phyloP scores from a whole-genome alignment of 2,797 vertebrate genomes.

The Danionella dracula region DNA sequence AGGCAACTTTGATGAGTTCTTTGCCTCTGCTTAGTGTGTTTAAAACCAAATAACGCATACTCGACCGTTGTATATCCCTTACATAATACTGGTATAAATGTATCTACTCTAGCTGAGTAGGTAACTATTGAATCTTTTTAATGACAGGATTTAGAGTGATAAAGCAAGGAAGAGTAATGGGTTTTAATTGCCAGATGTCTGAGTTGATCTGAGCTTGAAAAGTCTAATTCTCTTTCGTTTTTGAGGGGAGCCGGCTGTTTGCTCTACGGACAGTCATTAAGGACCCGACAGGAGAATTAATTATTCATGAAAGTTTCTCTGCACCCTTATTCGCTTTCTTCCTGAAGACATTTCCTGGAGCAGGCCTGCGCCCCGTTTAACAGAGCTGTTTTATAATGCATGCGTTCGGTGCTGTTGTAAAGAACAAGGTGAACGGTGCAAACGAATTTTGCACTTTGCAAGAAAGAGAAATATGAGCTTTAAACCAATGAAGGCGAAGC shows the following conservation, averaged over 20 bases:
- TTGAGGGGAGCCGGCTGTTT: conserved; percentile 43
- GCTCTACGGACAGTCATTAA: conserved; percentile 57
- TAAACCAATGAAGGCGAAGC: not conserved
- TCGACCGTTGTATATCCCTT: too few relatives aligned
- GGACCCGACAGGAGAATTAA: conserved; percentile 57
- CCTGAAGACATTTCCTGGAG: conserved; percentile 51
- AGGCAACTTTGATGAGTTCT: too few relatives aligned
- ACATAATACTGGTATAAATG: too few relatives aligned
- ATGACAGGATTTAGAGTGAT: too few relatives aligned
- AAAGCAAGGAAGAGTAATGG: not conserved
- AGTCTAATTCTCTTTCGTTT: conserved; percentile 21
- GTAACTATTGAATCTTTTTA: too few relatives aligned
- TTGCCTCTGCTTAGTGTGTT: too few relatives aligned
- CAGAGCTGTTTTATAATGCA: conserved; percentile 43
- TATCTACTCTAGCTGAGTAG: too few relatives aligned
- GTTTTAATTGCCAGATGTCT: conserved; percentile 20
- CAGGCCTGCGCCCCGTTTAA: conserved; percentile 41
- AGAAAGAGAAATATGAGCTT: conserved; percentile 13
- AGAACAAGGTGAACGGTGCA: conserved; percentile 4
- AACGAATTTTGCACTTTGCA: conserved; percentile 10
- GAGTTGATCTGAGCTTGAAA: not conserved
- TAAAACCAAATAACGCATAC: too few relatives aligned
- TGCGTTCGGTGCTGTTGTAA: conserved; percentile 20
- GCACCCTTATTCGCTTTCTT: conserved; percentile 46
- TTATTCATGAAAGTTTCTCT: conserved; percentile 61